A percentile compares a stretch with the other conserved stretches of the same genome.
Conservation (phyloP, 1,140 invertebrate species). For the Nephila pilipes region DNA sequence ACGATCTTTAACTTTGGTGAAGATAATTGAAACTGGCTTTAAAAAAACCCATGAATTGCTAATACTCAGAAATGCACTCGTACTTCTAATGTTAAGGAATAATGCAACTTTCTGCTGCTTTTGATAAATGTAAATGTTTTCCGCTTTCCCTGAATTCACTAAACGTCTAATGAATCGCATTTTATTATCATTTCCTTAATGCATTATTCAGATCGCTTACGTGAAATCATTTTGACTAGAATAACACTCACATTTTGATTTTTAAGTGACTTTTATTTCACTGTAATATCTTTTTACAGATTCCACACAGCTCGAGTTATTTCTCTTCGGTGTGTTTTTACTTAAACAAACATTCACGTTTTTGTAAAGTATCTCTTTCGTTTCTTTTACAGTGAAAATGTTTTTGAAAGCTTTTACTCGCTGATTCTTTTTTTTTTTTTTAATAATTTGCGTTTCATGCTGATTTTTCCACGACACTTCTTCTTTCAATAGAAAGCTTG, state of each 20-base stretch:
- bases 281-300: not conserved
- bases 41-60: not conserved
- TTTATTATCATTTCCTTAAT: conserved; percentile 42
- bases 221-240: conserved; percentile 18
- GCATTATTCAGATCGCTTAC: conserved; percentile 38
- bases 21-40: conserved; percentile 7
- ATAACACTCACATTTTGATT: conserved; percentile 19
- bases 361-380: not conserved
- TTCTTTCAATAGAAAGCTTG: not conserved
- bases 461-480: not conserved
- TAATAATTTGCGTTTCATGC: not conserved
- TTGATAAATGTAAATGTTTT: conserved; percentile 33
- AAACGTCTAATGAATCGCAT: conserved; percentile 35
- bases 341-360: not conserved
- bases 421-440: not conserved
- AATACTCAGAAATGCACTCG: not conserved
- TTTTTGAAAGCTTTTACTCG: not conserved
- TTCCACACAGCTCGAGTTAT: not conserved
- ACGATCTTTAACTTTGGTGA: not conserved
- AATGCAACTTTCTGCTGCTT: conserved; percentile 9
- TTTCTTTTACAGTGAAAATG: not conserved
- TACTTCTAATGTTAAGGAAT: not conserved
- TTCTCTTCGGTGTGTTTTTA: not conserved
- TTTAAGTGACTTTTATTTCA: conserved; percentile 16
- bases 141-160: not conserved